These are phyloP conservation scores for Eretmochelys imbricata DNA, from an alignment of 2,113 vertebrate species.

Conservation along the genomic window DNA sequence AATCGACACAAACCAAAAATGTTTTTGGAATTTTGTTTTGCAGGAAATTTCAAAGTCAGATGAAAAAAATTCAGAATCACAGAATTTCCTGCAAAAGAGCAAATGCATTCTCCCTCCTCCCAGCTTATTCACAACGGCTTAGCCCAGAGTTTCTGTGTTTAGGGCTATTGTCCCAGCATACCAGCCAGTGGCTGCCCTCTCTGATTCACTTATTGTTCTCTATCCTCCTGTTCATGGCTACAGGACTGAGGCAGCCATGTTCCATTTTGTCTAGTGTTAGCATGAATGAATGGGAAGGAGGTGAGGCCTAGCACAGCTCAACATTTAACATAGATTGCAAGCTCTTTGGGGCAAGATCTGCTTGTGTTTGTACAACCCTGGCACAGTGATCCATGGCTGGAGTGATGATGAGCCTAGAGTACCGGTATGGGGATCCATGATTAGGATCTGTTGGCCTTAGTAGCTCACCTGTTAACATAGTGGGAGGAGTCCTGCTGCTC, in stretches of 20 bases:
- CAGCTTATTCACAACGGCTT: background rate
- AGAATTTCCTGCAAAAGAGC: background rate
- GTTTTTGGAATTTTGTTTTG: background rate
- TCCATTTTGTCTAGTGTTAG: background rate
- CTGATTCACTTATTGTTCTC: background rate
- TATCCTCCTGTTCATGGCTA: background rate
- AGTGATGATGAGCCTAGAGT: background rate
- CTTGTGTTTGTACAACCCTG: background rate
- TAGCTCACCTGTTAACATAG: background rate
- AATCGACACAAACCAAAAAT: background rate
- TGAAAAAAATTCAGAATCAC: background rate
- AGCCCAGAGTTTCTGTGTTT: background rate
- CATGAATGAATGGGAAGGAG: background rate
- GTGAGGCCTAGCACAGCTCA: background rate
- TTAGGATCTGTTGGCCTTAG: background rate
- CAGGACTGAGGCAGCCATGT: background rate
- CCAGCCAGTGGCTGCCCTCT: background rate
- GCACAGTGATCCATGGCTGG: background rate
- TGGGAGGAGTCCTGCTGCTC: background rate
- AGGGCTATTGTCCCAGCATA: background rate
- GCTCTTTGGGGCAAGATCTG: background rate
- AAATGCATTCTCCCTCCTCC: background rate
- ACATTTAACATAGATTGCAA: background rate
- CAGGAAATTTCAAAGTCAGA: background rate
- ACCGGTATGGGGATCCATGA: background rate